Percentiles rank a stretch among this genome's conserved stretches.
Evolutionary conservation across 2,888 invertebrate species (phyloP).

Genomic region (Ochropleura leucogaster): DNA sequence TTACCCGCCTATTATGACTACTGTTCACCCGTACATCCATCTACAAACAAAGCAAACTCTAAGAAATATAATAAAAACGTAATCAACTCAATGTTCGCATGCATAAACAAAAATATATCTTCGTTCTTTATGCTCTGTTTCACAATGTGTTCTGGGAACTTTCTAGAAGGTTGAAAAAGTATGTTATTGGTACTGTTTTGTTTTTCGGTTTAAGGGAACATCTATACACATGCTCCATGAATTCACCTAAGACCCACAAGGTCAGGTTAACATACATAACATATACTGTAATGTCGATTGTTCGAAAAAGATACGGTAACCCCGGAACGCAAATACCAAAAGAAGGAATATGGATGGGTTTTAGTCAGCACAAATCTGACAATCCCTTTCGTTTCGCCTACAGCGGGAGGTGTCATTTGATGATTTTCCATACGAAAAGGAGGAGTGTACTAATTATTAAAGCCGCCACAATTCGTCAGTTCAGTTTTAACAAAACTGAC

Average conservation of each 20-base stretch:
- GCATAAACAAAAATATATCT: constrained; percentile 58
- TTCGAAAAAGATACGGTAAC: too few relatives aligned
- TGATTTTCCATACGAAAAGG: too few relatives aligned
- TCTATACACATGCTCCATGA: background rate
- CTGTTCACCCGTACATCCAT: constrained; percentile 91
- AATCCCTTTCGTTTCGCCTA: too few relatives aligned
- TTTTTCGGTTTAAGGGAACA: background rate
- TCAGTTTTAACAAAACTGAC: too few relatives aligned
- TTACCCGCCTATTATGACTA: constrained; percentile 91
- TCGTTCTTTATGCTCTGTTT: constrained; percentile 10
- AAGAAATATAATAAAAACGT: constrained; percentile 79
- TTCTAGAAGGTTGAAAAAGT: background rate
- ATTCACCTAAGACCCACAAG: background rate
- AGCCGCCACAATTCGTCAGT: background rate
- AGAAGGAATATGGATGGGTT: too few relatives aligned
- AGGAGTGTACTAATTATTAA: background rate
- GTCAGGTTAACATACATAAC: background rate
- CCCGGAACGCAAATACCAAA: too few relatives aligned
- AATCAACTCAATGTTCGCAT: constrained; percentile 70
- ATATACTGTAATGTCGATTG: background rate
- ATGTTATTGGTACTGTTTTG: background rate
- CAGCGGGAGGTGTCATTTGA: too few relatives aligned
- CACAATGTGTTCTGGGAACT: constrained; percentile 37
- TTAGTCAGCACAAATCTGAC: too few relatives aligned
- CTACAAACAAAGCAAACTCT: constrained; percentile 90